Evolutionary conservation across 2,113 vertebrate species (phyloP), one percentile per base, ranked within the genome.

Genomic region (Cygnus buccinator): DNA sequence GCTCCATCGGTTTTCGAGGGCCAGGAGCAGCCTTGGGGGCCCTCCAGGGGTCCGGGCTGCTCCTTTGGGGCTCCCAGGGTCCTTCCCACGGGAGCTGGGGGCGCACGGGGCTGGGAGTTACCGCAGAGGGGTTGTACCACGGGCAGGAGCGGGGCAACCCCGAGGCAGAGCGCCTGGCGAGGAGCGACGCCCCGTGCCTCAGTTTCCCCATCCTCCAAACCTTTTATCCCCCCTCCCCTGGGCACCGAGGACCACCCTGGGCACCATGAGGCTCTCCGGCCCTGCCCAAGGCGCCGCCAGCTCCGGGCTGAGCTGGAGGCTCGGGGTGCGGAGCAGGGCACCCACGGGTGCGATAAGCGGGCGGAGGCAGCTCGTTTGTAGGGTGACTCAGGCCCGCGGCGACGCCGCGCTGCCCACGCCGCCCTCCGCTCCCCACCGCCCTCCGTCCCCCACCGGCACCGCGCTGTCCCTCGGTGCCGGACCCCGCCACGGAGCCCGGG

Each of bases 1-100:
- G 1, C 44, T 10, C 57, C 20, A 1, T 17, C 4, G 0, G 14
- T 1, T 61, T 25, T 55, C 7, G 1, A 72, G n/a, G 77, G 16
- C 8, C 39, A 0, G 33, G 12, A 72, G 0, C 19, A 9, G 9
- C 44, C 23, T n/a, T 7, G 6, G n/a, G 1, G 5, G 9, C 3
- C 28, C 39, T 13, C 66, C 20, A 1, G 10, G 41, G 20, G n/a
- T 55, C 57, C 9, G 11, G 65, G 8, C n/a, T 1, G 26, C 39
- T 16, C 29, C 26, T 65, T 84, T 52, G n/a, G 1, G 4, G 4
- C 31, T 35, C 55, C 31, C 2, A 1, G 43, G 9, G 3, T 15
- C 6, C 11, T 72, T 29, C 48, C 31, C 17, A 0, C 3, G 3
- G 23, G 41, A 63, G 28, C 39, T 9, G 4, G 19, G 59, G 33